Conservation (phyloP, 2,888 invertebrate species). For the Chirona hameri region DNA sequence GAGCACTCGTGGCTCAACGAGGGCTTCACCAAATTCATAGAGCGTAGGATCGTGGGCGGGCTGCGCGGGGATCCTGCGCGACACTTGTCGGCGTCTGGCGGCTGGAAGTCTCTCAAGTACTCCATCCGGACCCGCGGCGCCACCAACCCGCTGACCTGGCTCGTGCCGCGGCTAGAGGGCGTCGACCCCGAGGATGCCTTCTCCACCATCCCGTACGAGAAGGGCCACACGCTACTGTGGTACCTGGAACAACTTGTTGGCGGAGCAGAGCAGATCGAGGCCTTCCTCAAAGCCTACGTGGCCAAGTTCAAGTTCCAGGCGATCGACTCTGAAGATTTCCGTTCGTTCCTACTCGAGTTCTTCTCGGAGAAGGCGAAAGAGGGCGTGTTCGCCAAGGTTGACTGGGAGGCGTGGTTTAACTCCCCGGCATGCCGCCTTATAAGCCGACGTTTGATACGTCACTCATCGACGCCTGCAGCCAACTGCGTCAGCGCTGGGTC, state of each 20-base stretch:
- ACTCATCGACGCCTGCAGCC: constrained; percentile 59
- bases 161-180: constrained; percentile 71
- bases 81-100: constrained; percentile 76
- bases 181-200: constrained; percentile 90
- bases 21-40: constrained; percentile 88
- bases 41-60: constrained; percentile 67
- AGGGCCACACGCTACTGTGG: constrained; percentile 83
- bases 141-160: constrained; percentile 66
- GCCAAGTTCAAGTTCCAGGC: constrained; percentile 74
- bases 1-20: constrained; percentile 98
- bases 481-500: constrained; percentile 58
- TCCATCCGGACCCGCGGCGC: constrained; percentile 56
- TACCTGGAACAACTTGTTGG: constrained; percentile 72
- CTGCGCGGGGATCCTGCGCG: constrained; percentile 50
- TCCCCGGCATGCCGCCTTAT: constrained; percentile 82
- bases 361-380: constrained; percentile 49
- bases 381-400: constrained; percentile 48
- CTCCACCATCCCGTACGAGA: constrained; percentile 86
- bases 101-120: constrained; percentile 71
- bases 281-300: constrained; percentile 77
- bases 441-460: constrained; percentile 74
- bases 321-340: constrained; percentile 77
- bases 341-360: constrained; percentile 70
- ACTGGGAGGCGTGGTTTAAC: constrained; percentile 82
- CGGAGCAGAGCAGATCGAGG: constrained; percentile 73